Conservation (phyloP, 2,113 vertebrate species). For the Oreochromis spilurus region DNA sequence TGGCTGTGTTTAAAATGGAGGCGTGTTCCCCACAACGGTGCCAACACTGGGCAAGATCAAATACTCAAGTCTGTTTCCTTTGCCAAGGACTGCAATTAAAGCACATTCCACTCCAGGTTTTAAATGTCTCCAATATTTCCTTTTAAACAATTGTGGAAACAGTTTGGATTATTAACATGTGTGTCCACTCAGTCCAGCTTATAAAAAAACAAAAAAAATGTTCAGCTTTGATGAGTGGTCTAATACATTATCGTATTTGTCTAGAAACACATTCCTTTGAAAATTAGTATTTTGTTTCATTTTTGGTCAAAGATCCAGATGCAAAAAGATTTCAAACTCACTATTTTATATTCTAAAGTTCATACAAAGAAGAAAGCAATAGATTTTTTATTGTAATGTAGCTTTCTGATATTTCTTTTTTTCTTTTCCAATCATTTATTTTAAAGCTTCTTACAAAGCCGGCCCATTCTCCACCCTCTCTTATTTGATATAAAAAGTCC, state of each 20-base stretch:
- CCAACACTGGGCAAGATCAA: constrained; percentile 70
- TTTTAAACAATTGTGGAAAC: constrained; percentile 73
- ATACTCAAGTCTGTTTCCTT: constrained; percentile 40
- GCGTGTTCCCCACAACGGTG: constrained; percentile 28
- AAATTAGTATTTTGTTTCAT: constrained; percentile 49
- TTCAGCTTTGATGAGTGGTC: constrained; percentile 64
- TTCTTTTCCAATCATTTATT: not conserved
- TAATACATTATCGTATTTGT: constrained; percentile 70
- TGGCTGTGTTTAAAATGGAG: constrained; percentile 46
- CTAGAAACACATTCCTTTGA: constrained; percentile 56
- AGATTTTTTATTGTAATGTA: not conserved
- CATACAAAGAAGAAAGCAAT: not conserved
- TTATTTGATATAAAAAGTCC: not conserved
- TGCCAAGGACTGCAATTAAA: constrained; percentile 71
- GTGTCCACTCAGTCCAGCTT: constrained; percentile 56
- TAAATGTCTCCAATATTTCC: constrained; percentile 73
- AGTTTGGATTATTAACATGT: constrained; percentile 76
- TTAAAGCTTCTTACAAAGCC: not conserved
- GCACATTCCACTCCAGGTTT: constrained; percentile 67
- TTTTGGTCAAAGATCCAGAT: constrained; percentile 11
- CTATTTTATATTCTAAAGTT: not conserved
- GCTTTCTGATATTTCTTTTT: not conserved
- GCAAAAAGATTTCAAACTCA: not conserved
- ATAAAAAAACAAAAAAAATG: constrained; percentile 52
- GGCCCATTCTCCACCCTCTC: not conserved